Evolutionary conservation across 2,797 vertebrate genomes (phyloP), one percentile per base, ranked within the genome.

Genomic region (Monodelphis domestica): DNA sequence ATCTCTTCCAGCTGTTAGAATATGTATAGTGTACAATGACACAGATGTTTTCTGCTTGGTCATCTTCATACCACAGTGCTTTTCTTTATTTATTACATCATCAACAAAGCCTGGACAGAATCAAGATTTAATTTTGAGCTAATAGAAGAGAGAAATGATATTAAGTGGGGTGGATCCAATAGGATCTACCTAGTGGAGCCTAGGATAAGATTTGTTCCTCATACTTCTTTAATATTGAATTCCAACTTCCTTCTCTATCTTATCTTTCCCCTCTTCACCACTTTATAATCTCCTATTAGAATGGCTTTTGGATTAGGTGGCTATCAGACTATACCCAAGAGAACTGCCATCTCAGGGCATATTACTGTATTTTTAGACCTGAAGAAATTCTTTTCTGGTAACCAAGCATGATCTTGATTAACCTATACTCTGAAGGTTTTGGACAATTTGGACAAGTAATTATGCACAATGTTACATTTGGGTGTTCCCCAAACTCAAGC

Each of bases 1-100:
- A 98, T 98, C 92, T 97, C 54, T 98, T 98, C 97, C 97, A 98
- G 96, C 98, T 98, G 96, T 97, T 98, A 94, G 94, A 93, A 95
- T 89, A 94, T 97, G 91, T 89, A 33, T 59, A 70, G 87, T 45
- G 21, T 88, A 91, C 52, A 92, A 96, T 95, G 97, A 96, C 95
- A 97, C 98, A 97, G 97, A 97, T 96, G 0, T 33, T 96, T 89
- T 96, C 88, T 57, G 88, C 97, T 97, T 45, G 21, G 95, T 95
- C 93, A 97, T 97, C 97, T 92, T 78, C 57, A 57, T 91, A 96
- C 95, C 92, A 91, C 94, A 90, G 50, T 93, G 59, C 89, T 53
- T 94, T 90, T 95, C 94, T 97, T 92, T 92, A 54, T 91, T 94
- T 97, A 94, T 95, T 97, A 93, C 92, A 90, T 96, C 96, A 97